A percentile compares a stretch with the other conserved stretches of the same genome.
Conservation (phyloP, 2,797 vertebrate species). For the Dicrostonyx torquatus region DNA sequence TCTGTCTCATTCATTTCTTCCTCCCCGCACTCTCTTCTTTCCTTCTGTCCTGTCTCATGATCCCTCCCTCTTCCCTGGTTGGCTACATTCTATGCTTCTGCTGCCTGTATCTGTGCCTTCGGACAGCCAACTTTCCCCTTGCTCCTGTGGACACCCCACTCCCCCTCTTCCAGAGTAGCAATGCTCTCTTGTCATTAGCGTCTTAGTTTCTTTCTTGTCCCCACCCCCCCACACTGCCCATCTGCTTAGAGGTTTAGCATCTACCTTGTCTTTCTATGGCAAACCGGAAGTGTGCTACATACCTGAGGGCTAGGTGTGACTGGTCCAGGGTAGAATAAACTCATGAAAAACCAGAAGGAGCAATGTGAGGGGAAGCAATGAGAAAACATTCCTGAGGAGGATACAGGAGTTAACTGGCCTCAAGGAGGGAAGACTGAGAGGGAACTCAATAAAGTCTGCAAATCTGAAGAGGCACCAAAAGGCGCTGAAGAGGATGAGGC, state of each 20-base stretch:
- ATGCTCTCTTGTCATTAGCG: neutral
- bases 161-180: neutral
- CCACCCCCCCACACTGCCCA: accelerated
- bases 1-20: neutral
- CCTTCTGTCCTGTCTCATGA: neutral
- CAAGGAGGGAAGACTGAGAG: neutral
- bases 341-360: neutral
- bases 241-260: neutral
- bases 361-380: neutral
- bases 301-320: neutral
- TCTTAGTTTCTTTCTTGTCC: neutral
- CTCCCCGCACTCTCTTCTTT: neutral
- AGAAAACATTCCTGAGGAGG: neutral
- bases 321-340: neutral
- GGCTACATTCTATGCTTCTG: neutral
- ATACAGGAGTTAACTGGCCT: neutral
- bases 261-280: neutral
- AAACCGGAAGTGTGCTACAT: neutral
- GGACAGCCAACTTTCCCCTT: neutral
- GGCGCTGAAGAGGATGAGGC: neutral
- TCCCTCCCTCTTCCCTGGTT: neutral
- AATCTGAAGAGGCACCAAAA: neutral
- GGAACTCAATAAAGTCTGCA: neutral
- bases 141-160: neutral
- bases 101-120: neutral